Percentiles rank a stretch among this genome's conserved stretches.
Evolutionary conservation across 2,888 invertebrate genomes (phyloP).

Genomic region (Caenorhabditis wallacei): DNA sequence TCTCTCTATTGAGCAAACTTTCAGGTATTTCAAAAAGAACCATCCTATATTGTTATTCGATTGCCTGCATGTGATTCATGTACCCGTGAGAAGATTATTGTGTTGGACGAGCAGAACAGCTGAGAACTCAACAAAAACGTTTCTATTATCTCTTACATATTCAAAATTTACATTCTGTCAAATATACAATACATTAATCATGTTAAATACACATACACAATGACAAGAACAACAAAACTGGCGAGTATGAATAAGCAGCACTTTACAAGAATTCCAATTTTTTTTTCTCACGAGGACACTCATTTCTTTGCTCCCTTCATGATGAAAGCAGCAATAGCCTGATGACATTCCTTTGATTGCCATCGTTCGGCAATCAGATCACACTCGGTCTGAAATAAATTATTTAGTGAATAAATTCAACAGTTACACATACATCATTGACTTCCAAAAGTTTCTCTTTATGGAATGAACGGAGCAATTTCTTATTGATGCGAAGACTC

Average conservation of each 20-base stretch:
- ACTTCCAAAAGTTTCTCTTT: constrained; percentile 85
- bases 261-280: too few relatives aligned
- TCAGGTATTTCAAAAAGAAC: constrained; percentile 76
- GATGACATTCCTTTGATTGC: constrained; percentile 87
- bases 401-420: neutral
- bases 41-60: constrained; percentile 78
- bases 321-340: constrained; percentile 87
- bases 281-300: neutral
- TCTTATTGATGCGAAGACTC: constrained; percentile 89
- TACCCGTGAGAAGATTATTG: constrained; percentile 75
- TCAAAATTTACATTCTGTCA: neutral
- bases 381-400: constrained; percentile 86
- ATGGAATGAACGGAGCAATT: constrained; percentile 87
- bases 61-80: constrained; percentile 79
- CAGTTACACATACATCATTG: constrained; percentile 75
- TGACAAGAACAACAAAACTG: constrained; percentile 19
- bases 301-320: constrained; percentile 75
- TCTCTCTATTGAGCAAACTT: neutral
- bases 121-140: neutral
- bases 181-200: neutral
- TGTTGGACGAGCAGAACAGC: constrained; percentile 71
- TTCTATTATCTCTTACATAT: neutral
- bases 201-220: neutral
- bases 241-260: neutral
- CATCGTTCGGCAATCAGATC: constrained; percentile 87